phyloP scores from a whole-genome alignment of 2,888 invertebrate genomes.

The Anoplius nigerrimus region DNA sequence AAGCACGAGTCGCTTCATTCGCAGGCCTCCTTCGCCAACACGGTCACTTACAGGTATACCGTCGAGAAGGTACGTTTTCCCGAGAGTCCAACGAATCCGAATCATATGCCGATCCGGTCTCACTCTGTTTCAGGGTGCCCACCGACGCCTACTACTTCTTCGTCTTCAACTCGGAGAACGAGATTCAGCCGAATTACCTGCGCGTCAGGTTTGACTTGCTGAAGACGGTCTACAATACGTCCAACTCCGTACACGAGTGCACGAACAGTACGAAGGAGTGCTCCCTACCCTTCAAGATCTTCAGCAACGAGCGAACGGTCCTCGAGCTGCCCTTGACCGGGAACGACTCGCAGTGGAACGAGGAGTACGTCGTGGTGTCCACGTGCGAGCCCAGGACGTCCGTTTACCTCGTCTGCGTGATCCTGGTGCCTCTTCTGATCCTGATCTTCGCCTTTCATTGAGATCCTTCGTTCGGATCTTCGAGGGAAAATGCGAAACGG shows the following conservation, averaged over 20 bases:
- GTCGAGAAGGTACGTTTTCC: neutral
- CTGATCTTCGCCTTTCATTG: conserved; percentile 84
- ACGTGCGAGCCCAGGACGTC: conserved; percentile 85
- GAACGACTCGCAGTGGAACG: conserved; percentile 84
- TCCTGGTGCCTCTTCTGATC: conserved; percentile 84
- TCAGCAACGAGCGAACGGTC: conserved; percentile 83
- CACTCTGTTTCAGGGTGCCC: conserved; percentile 78
- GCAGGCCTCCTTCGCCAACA: conserved; percentile 78
- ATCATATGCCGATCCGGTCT: conserved; percentile 5
- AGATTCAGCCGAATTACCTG: conserved; percentile 83
- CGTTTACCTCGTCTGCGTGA: conserved; percentile 82
- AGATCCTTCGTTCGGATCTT: conserved; percentile 48
- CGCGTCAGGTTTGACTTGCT: conserved; percentile 82
- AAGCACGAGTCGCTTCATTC: conserved; percentile 73
- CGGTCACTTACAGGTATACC: conserved; percentile 83
- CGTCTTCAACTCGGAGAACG: conserved; percentile 89
- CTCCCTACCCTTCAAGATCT: conserved; percentile 81
- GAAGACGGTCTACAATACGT: conserved; percentile 83
- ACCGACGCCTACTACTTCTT: conserved; percentile 89
- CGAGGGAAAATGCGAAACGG: neutral
- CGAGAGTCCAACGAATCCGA: neutral
- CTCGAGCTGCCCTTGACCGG: conserved; percentile 81
- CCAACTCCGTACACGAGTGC: conserved; percentile 80
- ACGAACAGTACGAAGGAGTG: conserved; percentile 81
- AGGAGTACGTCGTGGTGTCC: conserved; percentile 84